Conservation (phyloP, 2,797 vertebrate species). For the Garrulus glandarius region DNA sequence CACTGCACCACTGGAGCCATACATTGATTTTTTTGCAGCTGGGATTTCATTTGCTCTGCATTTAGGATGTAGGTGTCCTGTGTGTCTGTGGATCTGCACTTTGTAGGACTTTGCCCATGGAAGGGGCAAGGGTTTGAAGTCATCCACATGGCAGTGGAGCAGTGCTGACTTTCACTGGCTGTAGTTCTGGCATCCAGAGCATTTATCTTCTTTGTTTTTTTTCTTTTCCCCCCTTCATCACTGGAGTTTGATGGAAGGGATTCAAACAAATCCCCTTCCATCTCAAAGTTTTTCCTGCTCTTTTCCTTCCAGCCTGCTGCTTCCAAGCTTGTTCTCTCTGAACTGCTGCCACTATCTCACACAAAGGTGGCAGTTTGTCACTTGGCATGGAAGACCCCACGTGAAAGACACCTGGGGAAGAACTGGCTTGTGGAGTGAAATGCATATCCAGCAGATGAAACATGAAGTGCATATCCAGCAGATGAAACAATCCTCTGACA, state of each 20-base stretch:
- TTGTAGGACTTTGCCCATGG: background rate
- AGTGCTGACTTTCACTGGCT: background rate
- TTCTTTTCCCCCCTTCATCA: background rate
- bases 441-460: background rate
- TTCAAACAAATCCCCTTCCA: background rate
- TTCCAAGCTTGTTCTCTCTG: background rate
- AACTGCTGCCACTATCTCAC: rapidly evolving
- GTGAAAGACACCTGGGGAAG: background rate
- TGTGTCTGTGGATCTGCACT: background rate
- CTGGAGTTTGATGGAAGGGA: background rate
- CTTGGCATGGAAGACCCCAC: background rate
- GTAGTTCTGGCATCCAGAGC: background rate
- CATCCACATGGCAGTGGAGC: background rate
- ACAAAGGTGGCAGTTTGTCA: background rate
- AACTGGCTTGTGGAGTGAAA: background rate
- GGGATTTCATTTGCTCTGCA: background rate
- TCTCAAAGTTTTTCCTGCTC: background rate
- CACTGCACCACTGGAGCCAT: background rate
- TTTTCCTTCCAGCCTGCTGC: background rate
- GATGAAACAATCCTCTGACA: background rate
- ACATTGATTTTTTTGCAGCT: background rate
- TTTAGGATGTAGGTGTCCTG: background rate
- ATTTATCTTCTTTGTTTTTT: background rate
- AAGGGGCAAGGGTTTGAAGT: background rate
- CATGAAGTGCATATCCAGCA: background rate